A percentile compares a stretch with the other conserved stretches of the same genome.
Evolutionary conservation across 1,140 invertebrate genomes (phyloP).

Genomic region (Asbolus verrucosus): DNA sequence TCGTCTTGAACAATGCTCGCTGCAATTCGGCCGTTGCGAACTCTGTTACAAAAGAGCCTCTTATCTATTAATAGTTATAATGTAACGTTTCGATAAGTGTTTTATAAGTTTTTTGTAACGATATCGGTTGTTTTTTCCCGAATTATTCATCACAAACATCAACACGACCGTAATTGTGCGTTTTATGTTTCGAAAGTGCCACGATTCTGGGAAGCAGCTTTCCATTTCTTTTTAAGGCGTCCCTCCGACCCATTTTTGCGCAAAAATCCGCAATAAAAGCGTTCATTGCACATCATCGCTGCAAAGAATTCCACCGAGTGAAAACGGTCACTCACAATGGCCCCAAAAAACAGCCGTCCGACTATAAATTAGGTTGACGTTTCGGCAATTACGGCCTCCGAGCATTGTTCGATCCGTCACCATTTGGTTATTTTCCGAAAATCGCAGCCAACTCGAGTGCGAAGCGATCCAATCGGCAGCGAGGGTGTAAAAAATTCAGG

Average conservation of each 20-base stretch:
- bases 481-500: slow-evolving; percentile 13
- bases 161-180: not conserved
- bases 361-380: slow-evolving; percentile 16
- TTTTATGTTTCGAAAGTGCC: not conserved
- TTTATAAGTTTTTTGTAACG: too few species aligned
- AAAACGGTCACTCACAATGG: slow-evolving; percentile 7
- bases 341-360: slow-evolving; percentile 11
- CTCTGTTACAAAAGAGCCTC: too few species aligned
- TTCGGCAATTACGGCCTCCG: slow-evolving; percentile 4
- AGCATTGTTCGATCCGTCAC: not conserved
- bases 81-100: too few species aligned
- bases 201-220: not conserved
- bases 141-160: too few species aligned
- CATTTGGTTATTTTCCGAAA: not conserved
- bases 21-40: too few species aligned
- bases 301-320: slow-evolving; percentile 26
- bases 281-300: slow-evolving; percentile 6
- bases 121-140: too few species aligned
- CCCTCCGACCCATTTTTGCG: slow-evolving; percentile 20
- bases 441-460: not conserved
- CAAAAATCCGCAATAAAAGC: slow-evolving; percentile 27
- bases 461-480: slow-evolving; percentile 13
- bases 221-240: slow-evolving; percentile 19
- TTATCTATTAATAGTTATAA: too few species aligned
- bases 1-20: too few species aligned